Percentiles rank a stretch among this genome's conserved stretches.
Conservation (phyloP, 1,140 invertebrate genomes). For the Venustaconcha ellipsiformis region DNA sequence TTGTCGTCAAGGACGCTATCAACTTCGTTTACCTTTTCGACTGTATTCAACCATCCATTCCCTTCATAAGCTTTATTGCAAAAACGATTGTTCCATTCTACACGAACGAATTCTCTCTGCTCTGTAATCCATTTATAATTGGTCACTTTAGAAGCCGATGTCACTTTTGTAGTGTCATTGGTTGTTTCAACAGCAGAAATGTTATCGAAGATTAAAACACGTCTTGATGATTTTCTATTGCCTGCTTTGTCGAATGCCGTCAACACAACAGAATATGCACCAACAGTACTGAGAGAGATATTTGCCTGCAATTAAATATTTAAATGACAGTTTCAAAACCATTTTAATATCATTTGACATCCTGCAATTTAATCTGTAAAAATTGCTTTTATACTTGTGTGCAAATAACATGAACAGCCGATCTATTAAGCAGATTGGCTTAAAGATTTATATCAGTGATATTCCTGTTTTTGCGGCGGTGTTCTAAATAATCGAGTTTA, state of each 20-base stretch:
- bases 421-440: too few species aligned
- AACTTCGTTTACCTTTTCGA: too few species aligned
- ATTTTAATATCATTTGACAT: too few species aligned
- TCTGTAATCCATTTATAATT: slow-evolving; percentile 10
- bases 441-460: too few species aligned
- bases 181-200: neutral
- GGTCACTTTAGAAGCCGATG: neutral
- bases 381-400: too few species aligned
- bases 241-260: neutral
- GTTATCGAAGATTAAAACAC: slow-evolving; percentile 10
- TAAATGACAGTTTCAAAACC: too few species aligned
- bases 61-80: neutral
- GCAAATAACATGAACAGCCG: too few species aligned
- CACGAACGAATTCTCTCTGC: neutral
- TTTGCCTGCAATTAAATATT: too few species aligned
- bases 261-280: neutral
- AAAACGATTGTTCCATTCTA: slow-evolving; percentile 8
- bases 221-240: neutral
- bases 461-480: too few species aligned
- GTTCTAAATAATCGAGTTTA: too few species aligned
- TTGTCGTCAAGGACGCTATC: too few species aligned
- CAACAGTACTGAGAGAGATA: neutral
- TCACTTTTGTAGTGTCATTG: neutral
- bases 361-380: too few species aligned
- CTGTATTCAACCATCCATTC: neutral